These are phyloP conservation scores for Carassius auratus DNA, from an alignment of 2,113 vertebrate genomes.

Conservation along the genomic window DNA sequence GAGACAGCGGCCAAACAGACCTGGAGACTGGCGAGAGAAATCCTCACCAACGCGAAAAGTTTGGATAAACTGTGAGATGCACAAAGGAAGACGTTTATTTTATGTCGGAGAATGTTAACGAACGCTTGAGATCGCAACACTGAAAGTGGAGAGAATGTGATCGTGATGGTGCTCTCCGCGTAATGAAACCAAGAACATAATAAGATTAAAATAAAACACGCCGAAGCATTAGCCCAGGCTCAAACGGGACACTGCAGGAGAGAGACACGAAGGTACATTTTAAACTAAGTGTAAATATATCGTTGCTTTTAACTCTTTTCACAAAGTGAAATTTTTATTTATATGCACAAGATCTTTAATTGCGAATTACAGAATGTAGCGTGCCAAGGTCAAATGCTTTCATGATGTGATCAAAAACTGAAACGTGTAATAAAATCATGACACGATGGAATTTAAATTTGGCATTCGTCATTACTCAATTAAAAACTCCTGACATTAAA, in stretches of 20 bases:
- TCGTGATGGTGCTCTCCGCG: constrained; percentile 71
- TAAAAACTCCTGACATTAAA: neutral
- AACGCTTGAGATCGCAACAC: constrained; percentile 63
- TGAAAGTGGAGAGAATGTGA: constrained; percentile 59
- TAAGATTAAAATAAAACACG: constrained; percentile 31
- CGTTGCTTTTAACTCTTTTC: constrained; percentile 89
- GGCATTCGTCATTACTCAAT: constrained; percentile 71
- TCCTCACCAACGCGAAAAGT: constrained; percentile 99
- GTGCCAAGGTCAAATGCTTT: constrained; percentile 86
- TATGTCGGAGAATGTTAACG: constrained; percentile 44
- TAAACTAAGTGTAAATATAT: constrained; percentile 83
- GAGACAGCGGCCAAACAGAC: constrained; percentile 99
- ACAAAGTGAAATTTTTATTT: constrained; percentile 99
- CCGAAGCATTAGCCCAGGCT: constrained; percentile 71
- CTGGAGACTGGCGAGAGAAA: constrained; percentile 97
- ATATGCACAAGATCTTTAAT: constrained; percentile 88
- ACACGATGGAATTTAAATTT: constrained; percentile 82
- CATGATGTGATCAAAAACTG: constrained; percentile 82
- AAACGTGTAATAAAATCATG: constrained; percentile 92
- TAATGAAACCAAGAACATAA: constrained; percentile 71
- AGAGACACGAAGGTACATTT: constrained; percentile 87
- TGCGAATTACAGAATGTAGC: constrained; percentile 80
- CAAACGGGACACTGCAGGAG: constrained; percentile 75
- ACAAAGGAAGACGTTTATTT: constrained; percentile 43
- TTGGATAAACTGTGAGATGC: constrained; percentile 94